Conservation (phyloP, 2,797 vertebrate species). For the Siniperca scherzeri region DNA sequence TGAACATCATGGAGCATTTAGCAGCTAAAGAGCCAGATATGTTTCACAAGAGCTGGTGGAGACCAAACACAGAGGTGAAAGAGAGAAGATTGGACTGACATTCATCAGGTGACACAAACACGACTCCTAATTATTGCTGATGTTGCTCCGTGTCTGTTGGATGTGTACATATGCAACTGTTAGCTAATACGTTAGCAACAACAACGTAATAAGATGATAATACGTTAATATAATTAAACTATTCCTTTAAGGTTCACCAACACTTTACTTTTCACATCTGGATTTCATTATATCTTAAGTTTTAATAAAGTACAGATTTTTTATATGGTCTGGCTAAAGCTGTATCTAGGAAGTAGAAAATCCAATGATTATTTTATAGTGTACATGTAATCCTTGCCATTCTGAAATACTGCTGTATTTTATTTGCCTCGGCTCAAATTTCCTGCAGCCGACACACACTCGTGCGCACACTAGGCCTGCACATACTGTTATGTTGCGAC, state of each 20-base stretch:
- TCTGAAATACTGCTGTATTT: conserved; percentile 6
- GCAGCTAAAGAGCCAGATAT: no score
- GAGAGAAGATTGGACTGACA: no score
- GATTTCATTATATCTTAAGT: neutral
- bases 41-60: no score
- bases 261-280: neutral
- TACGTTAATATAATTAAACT: neutral
- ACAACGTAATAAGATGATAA: neutral
- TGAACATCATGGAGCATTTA: no score
- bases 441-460: neutral
- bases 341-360: neutral
- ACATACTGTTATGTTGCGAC: neutral
- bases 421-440: conserved; percentile 10
- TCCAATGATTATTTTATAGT: neutral
- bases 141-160: neutral
- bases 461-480: neutral
- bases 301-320: neutral
- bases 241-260: neutral
- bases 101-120: no score
- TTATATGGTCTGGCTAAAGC: neutral
- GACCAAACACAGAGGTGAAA: no score
- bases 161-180: neutral
- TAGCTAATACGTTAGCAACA: neutral
- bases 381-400: neutral
- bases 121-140: no score